Conservation (phyloP, 1,140 invertebrate species). For the Streblospio benedicti region DNA sequence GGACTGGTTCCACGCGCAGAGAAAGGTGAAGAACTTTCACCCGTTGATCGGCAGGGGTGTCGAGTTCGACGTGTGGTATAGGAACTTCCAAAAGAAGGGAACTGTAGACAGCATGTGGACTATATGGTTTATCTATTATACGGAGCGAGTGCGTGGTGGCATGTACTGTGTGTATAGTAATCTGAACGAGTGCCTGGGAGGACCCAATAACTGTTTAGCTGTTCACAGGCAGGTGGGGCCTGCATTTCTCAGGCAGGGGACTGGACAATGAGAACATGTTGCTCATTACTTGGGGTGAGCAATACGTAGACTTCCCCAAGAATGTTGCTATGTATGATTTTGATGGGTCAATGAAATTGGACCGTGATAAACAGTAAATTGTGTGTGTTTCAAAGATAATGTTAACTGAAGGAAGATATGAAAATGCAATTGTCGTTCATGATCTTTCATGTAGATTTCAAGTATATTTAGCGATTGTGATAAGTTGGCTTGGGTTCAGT, state of each 20-base stretch:
- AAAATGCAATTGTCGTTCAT: no score
- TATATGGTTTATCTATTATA: conserved; percentile 4
- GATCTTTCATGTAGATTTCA: no score
- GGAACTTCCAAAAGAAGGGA: neutral
- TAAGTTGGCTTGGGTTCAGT: no score
- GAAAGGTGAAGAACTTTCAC: neutral
- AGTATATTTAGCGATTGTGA: no score
- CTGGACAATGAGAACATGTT: neutral
- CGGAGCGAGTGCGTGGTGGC: neutral
- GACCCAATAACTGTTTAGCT: no score
- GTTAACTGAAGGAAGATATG: no score
- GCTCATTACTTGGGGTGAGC: neutral
- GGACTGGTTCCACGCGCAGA: conserved; percentile 24
- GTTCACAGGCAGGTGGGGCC: neutral
- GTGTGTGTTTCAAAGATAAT: no score
- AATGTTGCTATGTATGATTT: neutral
- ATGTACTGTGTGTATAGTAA: conserved; percentile 12
- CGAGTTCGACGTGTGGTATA: neutral
- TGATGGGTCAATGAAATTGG: no score
- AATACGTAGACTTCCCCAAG: neutral
- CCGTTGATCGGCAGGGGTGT: neutral
- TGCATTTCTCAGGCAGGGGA: conserved; percentile 1
- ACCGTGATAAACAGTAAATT: no score
- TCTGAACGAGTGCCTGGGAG: neutral
- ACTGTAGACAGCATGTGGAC: neutral